phyloP scores from a whole-genome alignment of 2,797 vertebrate species.

The Gymnodraco acuticeps region DNA sequence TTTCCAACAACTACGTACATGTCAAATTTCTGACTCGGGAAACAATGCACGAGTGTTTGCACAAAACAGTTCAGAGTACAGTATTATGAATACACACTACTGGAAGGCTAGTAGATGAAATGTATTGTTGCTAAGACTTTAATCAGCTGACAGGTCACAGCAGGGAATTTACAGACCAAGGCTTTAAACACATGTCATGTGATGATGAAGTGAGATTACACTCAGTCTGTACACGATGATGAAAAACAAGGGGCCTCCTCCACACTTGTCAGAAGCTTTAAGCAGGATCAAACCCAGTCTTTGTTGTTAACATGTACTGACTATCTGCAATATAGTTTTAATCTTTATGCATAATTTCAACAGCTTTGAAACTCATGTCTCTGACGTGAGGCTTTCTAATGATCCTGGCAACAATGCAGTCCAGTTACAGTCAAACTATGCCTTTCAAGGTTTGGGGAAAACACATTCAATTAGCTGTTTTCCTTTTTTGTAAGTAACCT shows the following conservation, averaged over 20 bases:
- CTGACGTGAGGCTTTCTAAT: constrained; percentile 3
- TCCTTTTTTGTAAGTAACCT: no score
- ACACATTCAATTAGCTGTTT: background rate
- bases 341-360: constrained; percentile 21
- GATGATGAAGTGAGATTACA: constrained; percentile 75
- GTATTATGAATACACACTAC: constrained; percentile 19
- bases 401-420: constrained; percentile 5
- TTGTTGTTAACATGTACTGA: constrained; percentile 39
- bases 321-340: constrained; percentile 19
- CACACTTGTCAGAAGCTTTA: constrained; percentile 52
- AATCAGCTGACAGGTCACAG: constrained; percentile 79
- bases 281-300: constrained; percentile 39
- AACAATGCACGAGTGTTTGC: background rate
- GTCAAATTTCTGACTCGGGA: background rate
- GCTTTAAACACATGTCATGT: constrained; percentile 79
- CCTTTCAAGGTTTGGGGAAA: background rate
- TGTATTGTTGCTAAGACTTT: constrained; percentile 35
- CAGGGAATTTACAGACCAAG: constrained; percentile 76
- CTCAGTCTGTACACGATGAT: constrained; percentile 56
- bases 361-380: background rate
- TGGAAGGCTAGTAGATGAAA: constrained; percentile 34
- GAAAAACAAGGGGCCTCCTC: constrained; percentile 69
- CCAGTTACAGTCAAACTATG: background rate
- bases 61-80: background rate
- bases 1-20: background rate